Evolutionary conservation across 2,797 vertebrate genomes (phyloP), one percentile per base, ranked within the genome.

Genomic region (Arnoldichthys spilopterus): DNA sequence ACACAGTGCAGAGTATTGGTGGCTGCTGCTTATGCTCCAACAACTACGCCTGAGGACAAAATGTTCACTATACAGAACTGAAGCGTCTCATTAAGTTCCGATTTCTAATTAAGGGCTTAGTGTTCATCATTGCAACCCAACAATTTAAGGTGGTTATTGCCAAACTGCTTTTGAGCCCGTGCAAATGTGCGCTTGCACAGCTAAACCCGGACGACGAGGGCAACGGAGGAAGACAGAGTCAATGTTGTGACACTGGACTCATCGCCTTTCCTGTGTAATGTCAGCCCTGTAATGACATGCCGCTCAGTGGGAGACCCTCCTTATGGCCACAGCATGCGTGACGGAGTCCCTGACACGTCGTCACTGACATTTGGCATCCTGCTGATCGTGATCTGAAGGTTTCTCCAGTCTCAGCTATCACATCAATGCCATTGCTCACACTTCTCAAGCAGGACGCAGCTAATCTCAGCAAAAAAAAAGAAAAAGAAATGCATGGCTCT

Each of bases 291-390:
- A 76, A 82, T 71, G 71, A 61, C 74, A 82, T 11, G 58, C 71
- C 7, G 43, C 68, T 76, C 62, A 69, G 56, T 70, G 63, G 62
- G 76, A 85, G 62, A 76, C 7, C 22, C 24, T 77, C 32, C 78
- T 76, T 83, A 83, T 76, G 76, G 75, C 69, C 79, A 63, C 72
- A 78, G 56, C 79, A 69, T 66, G 69, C 69, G 49, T 62, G 37
- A 63, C 69, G 62, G 76, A 74, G 34, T 82, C 66, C 68, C 67
- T 63, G 68, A 73, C 70, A 78, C 37, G 34, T 67, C 56, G 70
- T 78, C 79, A 82, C 67, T 76, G 74, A 78, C 59, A 75, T 80
- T 80, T 63, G 74, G 51, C 77, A 80, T 84, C 77, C 71, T 75
- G 77, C 68, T 76, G 77, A 72, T 74, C 78, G 67, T 54, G 68